Conservation (phyloP, 1,140 invertebrate genomes). For the Armadillidium nasatum region DNA sequence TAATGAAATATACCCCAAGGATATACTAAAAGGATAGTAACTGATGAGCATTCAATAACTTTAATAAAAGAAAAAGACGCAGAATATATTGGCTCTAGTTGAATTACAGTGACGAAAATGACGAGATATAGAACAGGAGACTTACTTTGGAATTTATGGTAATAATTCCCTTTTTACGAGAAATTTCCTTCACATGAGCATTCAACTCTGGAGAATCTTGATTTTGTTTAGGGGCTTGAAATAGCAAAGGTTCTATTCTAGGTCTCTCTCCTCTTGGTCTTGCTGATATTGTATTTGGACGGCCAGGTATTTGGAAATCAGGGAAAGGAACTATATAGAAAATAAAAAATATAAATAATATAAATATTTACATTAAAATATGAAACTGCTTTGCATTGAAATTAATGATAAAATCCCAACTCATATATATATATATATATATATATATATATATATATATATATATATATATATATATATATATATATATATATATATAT, state of each 20-base stretch:
- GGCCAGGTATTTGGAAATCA: conserved; percentile 26
- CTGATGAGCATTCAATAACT: too few species aligned
- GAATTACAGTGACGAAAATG: neutral
- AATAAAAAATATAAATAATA: neutral
- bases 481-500: too few species aligned
- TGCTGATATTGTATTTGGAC: conserved; percentile 38
- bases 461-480: too few species aligned
- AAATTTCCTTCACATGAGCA: conserved; percentile 40
- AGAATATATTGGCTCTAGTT: too few species aligned
- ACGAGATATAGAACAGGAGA: neutral
- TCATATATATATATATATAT: too few species aligned
- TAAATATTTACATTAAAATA: too few species aligned
- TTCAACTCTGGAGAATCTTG: conserved; percentile 35
- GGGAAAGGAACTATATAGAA: conserved; percentile 28
- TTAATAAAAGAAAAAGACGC: too few species aligned
- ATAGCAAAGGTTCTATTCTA: conserved; percentile 36
- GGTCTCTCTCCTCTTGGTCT: conserved; percentile 34
- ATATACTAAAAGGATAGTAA: too few species aligned
- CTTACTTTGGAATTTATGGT: conserved; percentile 36
- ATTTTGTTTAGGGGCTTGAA: conserved; percentile 34
- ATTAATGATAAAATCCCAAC: too few species aligned
- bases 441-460: too few species aligned
- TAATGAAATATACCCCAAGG: too few species aligned
- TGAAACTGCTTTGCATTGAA: too few species aligned
- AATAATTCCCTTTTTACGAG: conserved; percentile 36